Evolutionary conservation across 1,140 invertebrate genomes (phyloP), one percentile per base, ranked within the genome.

Genomic region (Microplitis mediator): DNA sequence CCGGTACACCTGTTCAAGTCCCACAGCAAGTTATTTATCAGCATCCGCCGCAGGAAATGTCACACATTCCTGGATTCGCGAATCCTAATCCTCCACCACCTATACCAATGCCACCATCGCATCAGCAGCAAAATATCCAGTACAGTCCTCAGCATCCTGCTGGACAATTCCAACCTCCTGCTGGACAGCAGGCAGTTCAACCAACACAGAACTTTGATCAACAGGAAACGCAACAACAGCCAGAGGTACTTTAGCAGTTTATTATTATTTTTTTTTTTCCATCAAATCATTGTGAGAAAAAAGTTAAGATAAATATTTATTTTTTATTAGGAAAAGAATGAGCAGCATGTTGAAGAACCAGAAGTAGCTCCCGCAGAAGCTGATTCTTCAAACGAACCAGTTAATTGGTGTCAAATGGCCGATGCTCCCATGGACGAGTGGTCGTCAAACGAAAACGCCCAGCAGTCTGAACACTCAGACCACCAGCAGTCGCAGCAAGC

Each of bases 21-120:
- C 76, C 82, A 11, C 79, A 81, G 69, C 83, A 79, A 71, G 85
- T 87, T 0, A 85, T 87, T 64, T 87, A 86, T 54, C 81, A 81
- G 32, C 84, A 85, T 58, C 83, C 81, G 71, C 79, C 84, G 4
- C 83, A 85, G 50, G 86, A 86, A 11, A 84, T 87, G 69, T 70
- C 84, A 4, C 86, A 86, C 75, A 85, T 87, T 80, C 82, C 85
- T 64, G 84, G 82, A 69, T 87, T 86, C 63, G 79, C 83, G 35
- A 86, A 84, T 75, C 83, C 85, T 4, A 87, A 87, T 72, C 85
- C 85, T 62, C 85, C 86, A 13, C 86, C 86, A 4, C 85, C 85
- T 3, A 86, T 86, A 70, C 85, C 86, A 2, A 86, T 87, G 84
- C 85, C 85, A 35, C 84, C 84, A 0, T 84, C 85, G 8, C 84